Evolutionary conservation across 2,888 invertebrate genomes (phyloP).

Genomic region (Tetragonula carbonaria): DNA sequence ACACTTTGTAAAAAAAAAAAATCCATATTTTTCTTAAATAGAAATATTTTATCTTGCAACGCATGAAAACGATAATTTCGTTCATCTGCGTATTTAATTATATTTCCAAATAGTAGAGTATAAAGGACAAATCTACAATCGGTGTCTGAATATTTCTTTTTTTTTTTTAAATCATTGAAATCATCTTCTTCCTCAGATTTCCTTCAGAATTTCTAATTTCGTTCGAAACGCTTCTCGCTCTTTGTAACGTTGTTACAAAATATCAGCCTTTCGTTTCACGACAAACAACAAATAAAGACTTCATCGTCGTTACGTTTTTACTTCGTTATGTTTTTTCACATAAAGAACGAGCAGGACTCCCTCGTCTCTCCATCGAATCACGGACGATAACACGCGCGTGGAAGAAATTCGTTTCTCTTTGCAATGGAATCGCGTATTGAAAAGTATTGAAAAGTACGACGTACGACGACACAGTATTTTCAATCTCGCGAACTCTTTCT

Average conservation of each 20-base stretch:
- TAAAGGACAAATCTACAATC: neutral
- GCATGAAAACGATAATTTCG: neutral
- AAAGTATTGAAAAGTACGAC: neutral
- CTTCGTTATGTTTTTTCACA: no score
- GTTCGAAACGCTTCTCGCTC: no score
- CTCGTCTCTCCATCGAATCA: neutral
- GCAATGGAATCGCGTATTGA: neutral
- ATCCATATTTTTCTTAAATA: neutral
- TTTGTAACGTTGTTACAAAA: no score
- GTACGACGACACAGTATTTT: neutral
- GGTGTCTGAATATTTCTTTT: neutral
- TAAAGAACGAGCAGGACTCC: conserved; percentile 27
- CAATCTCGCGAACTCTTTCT: conserved; percentile 6
- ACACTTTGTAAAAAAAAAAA: neutral
- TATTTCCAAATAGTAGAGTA: neutral
- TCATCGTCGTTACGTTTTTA: neutral
- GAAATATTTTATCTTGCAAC: neutral
- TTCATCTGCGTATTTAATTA: neutral
- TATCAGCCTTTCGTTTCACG: no score
- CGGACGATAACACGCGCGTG: neutral
- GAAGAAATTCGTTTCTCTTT: neutral
- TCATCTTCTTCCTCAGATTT: no score
- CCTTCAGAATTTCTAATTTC: neutral
- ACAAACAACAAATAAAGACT: neutral
- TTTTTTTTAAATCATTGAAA: no score